Percentiles rank a stretch among this genome's conserved stretches.
phyloP scores from a whole-genome alignment of 2,888 invertebrate species.

The Drosophila anomalipes region DNA sequence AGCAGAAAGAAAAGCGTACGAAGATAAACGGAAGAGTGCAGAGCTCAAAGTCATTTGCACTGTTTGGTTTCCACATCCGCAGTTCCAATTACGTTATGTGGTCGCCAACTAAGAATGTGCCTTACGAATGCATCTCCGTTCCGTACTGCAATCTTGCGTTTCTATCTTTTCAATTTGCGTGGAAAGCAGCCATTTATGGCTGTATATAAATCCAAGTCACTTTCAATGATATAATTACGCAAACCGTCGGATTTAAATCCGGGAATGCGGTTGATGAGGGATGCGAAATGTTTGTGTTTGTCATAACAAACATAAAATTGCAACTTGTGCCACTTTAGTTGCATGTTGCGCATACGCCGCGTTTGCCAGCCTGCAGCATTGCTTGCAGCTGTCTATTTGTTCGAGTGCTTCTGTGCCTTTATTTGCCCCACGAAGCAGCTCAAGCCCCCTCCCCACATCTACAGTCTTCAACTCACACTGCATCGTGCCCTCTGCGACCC shows the following conservation, averaged over 20 bases:
- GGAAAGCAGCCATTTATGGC: background rate
- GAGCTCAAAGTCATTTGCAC: constrained; percentile 68
- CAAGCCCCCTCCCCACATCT: background rate
- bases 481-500: constrained; percentile 10
- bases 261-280: background rate
- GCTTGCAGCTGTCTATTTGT: constrained; percentile 37
- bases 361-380: constrained; percentile 33
- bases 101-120: constrained; percentile 37
- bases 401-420: constrained; percentile 36
- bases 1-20: constrained; percentile 3
- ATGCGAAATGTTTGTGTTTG: constrained; percentile 28
- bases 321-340: constrained; percentile 63
- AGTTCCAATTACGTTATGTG: constrained; percentile 68
- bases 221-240: constrained; percentile 72
- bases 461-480: background rate
- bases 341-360: constrained; percentile 67
- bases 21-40: constrained; percentile 25
- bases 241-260: constrained; percentile 32
- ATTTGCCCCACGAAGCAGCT: constrained; percentile 10
- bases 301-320: constrained; percentile 70
- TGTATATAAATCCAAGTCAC: constrained; percentile 51
- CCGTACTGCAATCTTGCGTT: constrained; percentile 18
- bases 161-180: constrained; percentile 33
- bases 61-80: constrained; percentile 65
- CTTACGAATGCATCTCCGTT: constrained; percentile 27